Percentiles rank a stretch among this genome's conserved stretches.
Evolutionary conservation across 23 tunicate species (phyloP).

Genomic region (Trididemnum clinides): DNA sequence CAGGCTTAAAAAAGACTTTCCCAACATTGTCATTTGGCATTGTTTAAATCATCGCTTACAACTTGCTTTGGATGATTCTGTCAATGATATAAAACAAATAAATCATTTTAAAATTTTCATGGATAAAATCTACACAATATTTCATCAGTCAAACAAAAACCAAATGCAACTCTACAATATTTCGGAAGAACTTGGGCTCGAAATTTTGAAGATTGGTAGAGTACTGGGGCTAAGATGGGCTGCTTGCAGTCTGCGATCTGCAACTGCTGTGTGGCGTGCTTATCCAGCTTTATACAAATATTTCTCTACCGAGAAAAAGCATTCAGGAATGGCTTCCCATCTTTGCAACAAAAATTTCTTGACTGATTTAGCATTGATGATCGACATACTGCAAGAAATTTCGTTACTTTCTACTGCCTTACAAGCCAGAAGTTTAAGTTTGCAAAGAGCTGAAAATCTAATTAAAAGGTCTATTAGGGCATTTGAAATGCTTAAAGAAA

Average conservation of each 20-base stretch:
- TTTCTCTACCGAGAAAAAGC: constrained; percentile 26
- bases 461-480: no score
- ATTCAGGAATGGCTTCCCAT: constrained; percentile 45
- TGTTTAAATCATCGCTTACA: constrained; percentile 48
- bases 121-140: constrained; percentile 41
- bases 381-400: constrained; percentile 48
- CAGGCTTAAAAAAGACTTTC: constrained; percentile 47
- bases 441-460: no score
- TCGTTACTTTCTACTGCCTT: constrained; percentile 44
- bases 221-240: constrained; percentile 47
- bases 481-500: no score
- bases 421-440: constrained; percentile 40
- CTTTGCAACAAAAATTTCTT: constrained; percentile 42
- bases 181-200: constrained; percentile 47
- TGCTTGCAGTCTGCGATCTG: constrained; percentile 39
- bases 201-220: constrained; percentile 48
- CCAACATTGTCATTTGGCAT: constrained; percentile 48
- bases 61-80: constrained; percentile 43
- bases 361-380: constrained; percentile 46
- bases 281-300: constrained; percentile 48
- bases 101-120: constrained; percentile 37
- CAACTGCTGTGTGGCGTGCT: constrained; percentile 55
- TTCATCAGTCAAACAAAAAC: constrained; percentile 44
- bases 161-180: constrained; percentile 44
- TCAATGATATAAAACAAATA: constrained; percentile 34